Percentiles rank a stretch among this genome's conserved stretches.
phyloP scores from a whole-genome alignment of 2,888 invertebrate genomes.

The Gandaritis pyraliata region DNA sequence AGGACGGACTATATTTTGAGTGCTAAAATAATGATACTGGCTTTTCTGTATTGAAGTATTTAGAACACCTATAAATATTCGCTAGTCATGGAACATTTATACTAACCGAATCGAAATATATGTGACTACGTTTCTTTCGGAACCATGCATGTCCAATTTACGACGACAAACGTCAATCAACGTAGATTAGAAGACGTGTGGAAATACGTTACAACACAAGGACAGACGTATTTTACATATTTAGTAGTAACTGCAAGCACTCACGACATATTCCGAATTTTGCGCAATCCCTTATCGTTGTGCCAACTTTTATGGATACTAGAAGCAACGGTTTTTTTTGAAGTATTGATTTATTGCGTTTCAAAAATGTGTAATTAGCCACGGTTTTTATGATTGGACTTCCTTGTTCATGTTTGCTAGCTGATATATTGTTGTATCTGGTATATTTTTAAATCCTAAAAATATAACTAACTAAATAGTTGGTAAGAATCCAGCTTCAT shows the following conservation, averaged over 20 bases:
- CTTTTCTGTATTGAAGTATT: no score
- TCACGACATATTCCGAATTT: constrained; percentile 32
- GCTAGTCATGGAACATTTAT: no score
- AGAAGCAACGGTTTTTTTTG: constrained; percentile 16
- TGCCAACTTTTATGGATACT: constrained; percentile 31
- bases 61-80: no score
- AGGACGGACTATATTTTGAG: no score
- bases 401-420: constrained; percentile 1
- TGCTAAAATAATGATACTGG: no score
- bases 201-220: constrained; percentile 36
- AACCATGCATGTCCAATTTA: constrained; percentile 10
- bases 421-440: neutral
- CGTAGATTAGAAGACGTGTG: constrained; percentile 28
- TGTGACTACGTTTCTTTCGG: neutral
- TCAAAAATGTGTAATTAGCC: constrained; percentile 16
- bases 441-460: no score
- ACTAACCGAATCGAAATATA: no score
- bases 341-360: constrained; percentile 20
- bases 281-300: constrained; percentile 25
- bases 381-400: constrained; percentile 12
- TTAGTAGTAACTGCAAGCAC: constrained; percentile 32
- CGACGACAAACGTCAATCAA: constrained; percentile 24
- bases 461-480: no score
- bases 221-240: constrained; percentile 38
- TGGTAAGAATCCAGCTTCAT: no score